Evolutionary conservation across 2,113 vertebrate species (phyloP).

Genomic region (Triplophysa tibetana): DNA sequence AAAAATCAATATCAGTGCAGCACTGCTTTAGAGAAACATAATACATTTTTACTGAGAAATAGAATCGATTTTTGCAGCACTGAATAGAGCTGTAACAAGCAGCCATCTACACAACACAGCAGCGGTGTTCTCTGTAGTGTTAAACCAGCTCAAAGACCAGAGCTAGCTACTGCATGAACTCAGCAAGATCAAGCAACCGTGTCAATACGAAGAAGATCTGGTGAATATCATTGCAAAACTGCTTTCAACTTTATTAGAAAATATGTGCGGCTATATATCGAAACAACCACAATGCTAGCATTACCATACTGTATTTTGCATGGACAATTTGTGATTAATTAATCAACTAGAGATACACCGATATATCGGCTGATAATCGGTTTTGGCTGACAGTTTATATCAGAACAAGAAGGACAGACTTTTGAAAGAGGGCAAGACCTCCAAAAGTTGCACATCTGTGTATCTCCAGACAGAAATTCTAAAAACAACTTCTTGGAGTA

Average conservation of each 20-base stretch:
- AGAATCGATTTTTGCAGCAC: constrained; percentile 1
- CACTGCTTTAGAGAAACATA: constrained; percentile 1
- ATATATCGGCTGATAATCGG: too few relatives aligned
- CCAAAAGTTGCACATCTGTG: constrained; percentile 7
- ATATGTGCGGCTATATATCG: too few relatives aligned
- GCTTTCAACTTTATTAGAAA: not conserved
- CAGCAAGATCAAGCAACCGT: constrained; percentile 12
- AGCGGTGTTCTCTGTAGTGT: not conserved
- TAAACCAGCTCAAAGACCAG: constrained; percentile 22
- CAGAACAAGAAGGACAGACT: constrained; percentile 46
- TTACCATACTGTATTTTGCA: too few relatives aligned
- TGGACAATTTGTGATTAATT: too few relatives aligned
- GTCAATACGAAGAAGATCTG: not conserved
- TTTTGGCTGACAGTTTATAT: not conserved
- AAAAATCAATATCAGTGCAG: constrained; percentile 3
- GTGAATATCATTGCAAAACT: constrained; percentile 1
- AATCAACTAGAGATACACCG: too few relatives aligned
- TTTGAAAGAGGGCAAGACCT: constrained; percentile 42
- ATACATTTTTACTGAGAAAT: not conserved
- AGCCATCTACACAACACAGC: not conserved
- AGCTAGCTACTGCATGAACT: constrained; percentile 2
- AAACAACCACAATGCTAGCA: too few relatives aligned
- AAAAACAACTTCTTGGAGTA: constrained; percentile 48
- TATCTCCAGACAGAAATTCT: constrained; percentile 60
- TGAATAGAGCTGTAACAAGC: constrained; percentile 6